Percentiles rank a stretch among this genome's conserved stretches.
Evolutionary conservation across 1,140 invertebrate species (phyloP).

Genomic region (Pogonomyrmex californicus): DNA sequence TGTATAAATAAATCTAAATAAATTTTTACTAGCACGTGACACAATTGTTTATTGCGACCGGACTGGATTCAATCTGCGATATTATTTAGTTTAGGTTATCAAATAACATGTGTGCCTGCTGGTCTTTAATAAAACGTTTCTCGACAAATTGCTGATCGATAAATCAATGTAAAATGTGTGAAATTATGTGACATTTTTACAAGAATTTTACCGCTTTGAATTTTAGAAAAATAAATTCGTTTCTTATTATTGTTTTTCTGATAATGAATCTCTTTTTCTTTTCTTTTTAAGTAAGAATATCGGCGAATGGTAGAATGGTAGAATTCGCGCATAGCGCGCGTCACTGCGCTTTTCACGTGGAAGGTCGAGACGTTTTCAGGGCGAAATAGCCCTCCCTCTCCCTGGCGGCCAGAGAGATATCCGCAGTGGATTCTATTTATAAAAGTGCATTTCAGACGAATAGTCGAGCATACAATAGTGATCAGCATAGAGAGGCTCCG

Average conservation of each 20-base stretch:
- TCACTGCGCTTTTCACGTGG: slow-evolving; percentile 53
- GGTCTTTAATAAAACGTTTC: background rate
- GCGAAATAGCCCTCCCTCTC: slow-evolving; percentile 24
- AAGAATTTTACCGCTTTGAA: background rate
- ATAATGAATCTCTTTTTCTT: background rate
- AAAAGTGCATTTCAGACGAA: slow-evolving; percentile 76
- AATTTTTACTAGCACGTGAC: background rate
- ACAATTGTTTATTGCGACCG: background rate
- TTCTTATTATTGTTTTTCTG: background rate
- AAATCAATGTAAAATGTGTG: background rate
- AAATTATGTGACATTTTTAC: background rate
- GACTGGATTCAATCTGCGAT: background rate
- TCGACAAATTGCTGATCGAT: background rate
- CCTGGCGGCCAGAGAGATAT: slow-evolving; percentile 41
- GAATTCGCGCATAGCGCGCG: slow-evolving; percentile 28
- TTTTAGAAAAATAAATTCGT: background rate
- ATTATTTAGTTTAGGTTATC: background rate
- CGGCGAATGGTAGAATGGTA: background rate
- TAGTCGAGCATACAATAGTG: slow-evolving; percentile 66
- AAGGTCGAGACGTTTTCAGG: slow-evolving; percentile 58
- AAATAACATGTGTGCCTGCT: background rate
- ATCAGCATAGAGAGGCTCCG: slow-evolving; percentile 62
- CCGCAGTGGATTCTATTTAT: slow-evolving; percentile 75
- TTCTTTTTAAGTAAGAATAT: background rate
- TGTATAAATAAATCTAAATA: slow-evolving; percentile 32